Evolutionary conservation across 2,113 vertebrate genomes (phyloP).

Genomic region (Sebastes fasciatus): DNA sequence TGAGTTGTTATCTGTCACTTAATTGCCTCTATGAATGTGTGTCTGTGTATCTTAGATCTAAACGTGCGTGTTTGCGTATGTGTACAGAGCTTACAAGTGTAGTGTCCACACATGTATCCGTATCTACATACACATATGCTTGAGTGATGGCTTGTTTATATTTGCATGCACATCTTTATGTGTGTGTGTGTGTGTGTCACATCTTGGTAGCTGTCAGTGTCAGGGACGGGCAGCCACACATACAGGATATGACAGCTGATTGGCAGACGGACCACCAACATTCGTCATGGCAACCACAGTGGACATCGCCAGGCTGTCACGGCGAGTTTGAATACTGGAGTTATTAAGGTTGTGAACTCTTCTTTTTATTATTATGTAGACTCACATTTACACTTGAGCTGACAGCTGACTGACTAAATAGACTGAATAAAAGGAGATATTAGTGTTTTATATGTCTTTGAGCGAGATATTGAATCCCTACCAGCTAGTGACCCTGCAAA

Average conservation of each 20-base stretch:
- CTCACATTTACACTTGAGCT: background rate
- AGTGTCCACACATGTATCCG: background rate
- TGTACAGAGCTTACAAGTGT: background rate
- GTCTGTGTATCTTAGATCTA: background rate
- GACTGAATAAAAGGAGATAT: background rate
- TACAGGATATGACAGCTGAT: conserved; percentile 68
- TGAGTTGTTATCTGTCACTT: background rate
- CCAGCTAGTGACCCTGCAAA: background rate
- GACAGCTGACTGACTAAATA: background rate
- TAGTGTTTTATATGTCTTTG: background rate
- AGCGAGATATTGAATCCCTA: background rate
- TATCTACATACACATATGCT: conserved; percentile 20
- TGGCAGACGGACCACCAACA: conserved; percentile 63
- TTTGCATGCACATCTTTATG: conserved; percentile 17
- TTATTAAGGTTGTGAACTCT: conserved; percentile 12
- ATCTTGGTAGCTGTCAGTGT: conserved; percentile 58
- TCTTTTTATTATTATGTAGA: background rate
- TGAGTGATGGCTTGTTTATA: conserved; percentile 31
- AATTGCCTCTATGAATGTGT: background rate
- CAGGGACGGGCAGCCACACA: conserved; percentile 38
- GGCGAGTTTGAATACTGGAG: conserved; percentile 11
- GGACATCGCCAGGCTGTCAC: conserved; percentile 51
- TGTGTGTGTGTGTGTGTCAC: conserved; percentile 38
- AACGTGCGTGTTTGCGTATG: background rate
- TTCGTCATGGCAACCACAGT: conserved; percentile 58